A percentile compares a stretch with the other conserved stretches of the same genome.
Conservation (phyloP, 30 jellyfish, hydroid and myxozoan species). For the Hydra vulgaris region DNA sequence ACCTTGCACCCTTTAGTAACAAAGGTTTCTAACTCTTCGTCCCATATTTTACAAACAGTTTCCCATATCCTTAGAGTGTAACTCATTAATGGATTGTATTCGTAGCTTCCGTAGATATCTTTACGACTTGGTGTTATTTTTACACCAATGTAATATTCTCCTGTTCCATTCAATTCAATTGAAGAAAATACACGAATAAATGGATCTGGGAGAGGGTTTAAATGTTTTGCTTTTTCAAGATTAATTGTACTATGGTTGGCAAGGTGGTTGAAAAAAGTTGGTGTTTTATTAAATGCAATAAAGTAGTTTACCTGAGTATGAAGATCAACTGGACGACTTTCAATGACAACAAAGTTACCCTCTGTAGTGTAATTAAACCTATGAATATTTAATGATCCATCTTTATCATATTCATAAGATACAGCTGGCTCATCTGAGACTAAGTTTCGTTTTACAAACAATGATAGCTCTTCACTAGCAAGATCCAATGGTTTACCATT, state of each 20-base stretch:
- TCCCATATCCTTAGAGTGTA: conserved; percentile 65
- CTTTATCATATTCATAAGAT: conserved; percentile 30
- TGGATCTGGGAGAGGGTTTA: conserved; percentile 56
- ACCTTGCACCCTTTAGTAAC: conserved; percentile 74
- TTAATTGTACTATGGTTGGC: conserved; percentile 44
- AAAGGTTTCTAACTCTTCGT: conserved; percentile 61
- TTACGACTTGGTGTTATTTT: conserved; percentile 25
- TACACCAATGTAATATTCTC: conserved; percentile 71
- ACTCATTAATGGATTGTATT: conserved; percentile 45
- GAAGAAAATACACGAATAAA: conserved; percentile 34
- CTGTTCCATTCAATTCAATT: conserved; percentile 59
- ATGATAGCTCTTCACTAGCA: conserved; percentile 73
- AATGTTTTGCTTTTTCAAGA: conserved; percentile 27
- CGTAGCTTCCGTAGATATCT: conserved; percentile 38
- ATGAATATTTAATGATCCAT: conserved; percentile 48
- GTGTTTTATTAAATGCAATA: conserved; percentile 48
- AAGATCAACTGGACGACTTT: conserved; percentile 66
- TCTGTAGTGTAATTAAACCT: conserved; percentile 55
- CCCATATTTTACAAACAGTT: conserved; percentile 78
- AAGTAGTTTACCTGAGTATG: conserved; percentile 17
- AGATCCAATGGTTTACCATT: conserved; percentile 70
- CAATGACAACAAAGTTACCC: conserved; percentile 51
- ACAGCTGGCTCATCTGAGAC: conserved; percentile 42
- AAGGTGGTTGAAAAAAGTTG: conserved; percentile 32
- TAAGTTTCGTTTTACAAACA: conserved; percentile 64